A percentile compares a stretch with the other conserved stretches of the same genome.
Conservation (phyloP, 2,797 vertebrate genomes). For the Amniataba percoides region DNA sequence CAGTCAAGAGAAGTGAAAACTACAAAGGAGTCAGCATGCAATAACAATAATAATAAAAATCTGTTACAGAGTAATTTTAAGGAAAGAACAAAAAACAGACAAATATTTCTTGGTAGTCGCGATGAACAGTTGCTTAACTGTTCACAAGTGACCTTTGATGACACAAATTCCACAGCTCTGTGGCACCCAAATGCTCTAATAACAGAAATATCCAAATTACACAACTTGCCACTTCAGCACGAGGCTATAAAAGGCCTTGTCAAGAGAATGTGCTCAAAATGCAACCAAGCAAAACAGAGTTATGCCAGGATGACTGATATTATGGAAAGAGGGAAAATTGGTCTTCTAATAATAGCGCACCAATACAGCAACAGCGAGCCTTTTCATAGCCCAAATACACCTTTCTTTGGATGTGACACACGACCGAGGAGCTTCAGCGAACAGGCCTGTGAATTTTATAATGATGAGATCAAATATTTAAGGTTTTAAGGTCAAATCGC, state of each 20-base stretch:
- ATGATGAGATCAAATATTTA: constrained; percentile 46
- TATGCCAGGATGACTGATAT: constrained; percentile 78
- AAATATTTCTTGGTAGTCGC: constrained; percentile 25
- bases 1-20: constrained; percentile 19
- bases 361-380: constrained; percentile 68
- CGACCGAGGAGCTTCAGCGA: constrained; percentile 43
- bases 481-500: constrained; percentile 28
- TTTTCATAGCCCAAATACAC: constrained; percentile 67
- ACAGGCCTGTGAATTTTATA: constrained; percentile 34
- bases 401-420: constrained; percentile 64
- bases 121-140: constrained; percentile 38
- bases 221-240: constrained; percentile 70
- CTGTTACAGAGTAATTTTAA: constrained; percentile 15
- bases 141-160: constrained; percentile 63
- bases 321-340: constrained; percentile 74
- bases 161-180: constrained; percentile 59
- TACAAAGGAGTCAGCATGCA: constrained; percentile 5
- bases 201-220: constrained; percentile 79
- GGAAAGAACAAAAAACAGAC: constrained; percentile 1
- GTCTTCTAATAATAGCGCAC: constrained; percentile 74
- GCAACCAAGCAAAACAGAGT: constrained; percentile 79
- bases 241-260: constrained; percentile 75
- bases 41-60: not conserved
- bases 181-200: constrained; percentile 64
- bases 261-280: constrained; percentile 75